Percentiles rank a stretch among this genome's conserved stretches.
Conservation (phyloP, 2,797 vertebrate species). For the Morus bassanus region DNA sequence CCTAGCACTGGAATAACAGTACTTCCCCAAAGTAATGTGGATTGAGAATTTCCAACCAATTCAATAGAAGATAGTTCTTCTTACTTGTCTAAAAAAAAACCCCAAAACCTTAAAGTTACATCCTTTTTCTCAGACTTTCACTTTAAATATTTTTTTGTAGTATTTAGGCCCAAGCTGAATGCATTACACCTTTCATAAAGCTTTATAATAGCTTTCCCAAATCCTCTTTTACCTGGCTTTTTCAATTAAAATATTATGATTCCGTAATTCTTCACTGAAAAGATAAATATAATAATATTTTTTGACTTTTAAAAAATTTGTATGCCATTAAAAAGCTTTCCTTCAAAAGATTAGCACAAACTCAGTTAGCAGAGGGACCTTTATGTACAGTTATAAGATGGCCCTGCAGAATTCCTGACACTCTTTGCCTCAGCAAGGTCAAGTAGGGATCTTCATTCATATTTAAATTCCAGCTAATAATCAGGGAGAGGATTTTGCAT, state of each 20-base stretch:
- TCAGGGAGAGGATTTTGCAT: neutral
- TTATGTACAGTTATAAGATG: neutral
- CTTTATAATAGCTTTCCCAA: neutral
- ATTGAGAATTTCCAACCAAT: neutral
- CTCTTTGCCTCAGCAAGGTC: neutral
- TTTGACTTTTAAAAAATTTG: neutral
- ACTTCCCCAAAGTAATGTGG: neutral
- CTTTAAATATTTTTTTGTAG: neutral
- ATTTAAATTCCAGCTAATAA: constrained; percentile 34
- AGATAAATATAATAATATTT: neutral
- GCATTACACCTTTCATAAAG: neutral
- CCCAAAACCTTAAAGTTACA: neutral
- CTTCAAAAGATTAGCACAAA: neutral
- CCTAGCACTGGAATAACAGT: neutral
- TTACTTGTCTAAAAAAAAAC: neutral
- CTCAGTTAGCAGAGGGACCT: neutral
- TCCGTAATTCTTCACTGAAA: neutral
- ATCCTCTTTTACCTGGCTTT: neutral
- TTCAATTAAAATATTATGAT: neutral
- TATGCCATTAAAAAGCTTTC: neutral
- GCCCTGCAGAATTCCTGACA: neutral
- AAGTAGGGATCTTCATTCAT: constrained; percentile 6
- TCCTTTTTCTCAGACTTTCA: neutral
- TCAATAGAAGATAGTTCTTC: neutral
- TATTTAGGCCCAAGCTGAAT: neutral